Percentiles rank a stretch among this genome's conserved stretches.
phyloP scores from a whole-genome alignment of 2,888 invertebrate genomes.

The Atrina japonica region DNA sequence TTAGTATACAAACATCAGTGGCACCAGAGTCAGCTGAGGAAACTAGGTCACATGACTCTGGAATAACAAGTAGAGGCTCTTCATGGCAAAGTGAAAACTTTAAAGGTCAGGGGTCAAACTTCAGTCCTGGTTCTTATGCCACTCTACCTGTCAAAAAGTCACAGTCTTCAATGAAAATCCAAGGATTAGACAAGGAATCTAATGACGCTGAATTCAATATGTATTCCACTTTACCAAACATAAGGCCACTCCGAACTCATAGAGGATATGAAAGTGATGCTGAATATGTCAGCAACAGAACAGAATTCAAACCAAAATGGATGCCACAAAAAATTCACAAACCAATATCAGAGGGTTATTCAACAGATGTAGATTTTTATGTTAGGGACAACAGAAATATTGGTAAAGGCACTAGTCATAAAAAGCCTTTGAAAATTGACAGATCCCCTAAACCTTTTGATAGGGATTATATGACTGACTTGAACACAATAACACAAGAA shows the following conservation, averaged over 20 bases:
- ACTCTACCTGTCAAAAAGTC: slow-evolving; percentile 57
- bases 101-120: slow-evolving; percentile 34
- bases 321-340: slow-evolving; percentile 15
- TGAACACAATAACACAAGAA: slow-evolving; percentile 30
- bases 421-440: slow-evolving; percentile 4
- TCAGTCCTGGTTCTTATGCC: slow-evolving; percentile 57
- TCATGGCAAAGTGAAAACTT: slow-evolving; percentile 47
- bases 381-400: slow-evolving; percentile 37
- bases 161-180: slow-evolving; percentile 12
- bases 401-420: slow-evolving; percentile 10
- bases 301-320: slow-evolving; percentile 23
- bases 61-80: slow-evolving; percentile 45
- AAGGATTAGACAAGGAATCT: slow-evolving; percentile 17
- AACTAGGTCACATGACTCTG: slow-evolving; percentile 41
- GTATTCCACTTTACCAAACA: slow-evolving; percentile 61
- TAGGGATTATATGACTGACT: slow-evolving; percentile 36
- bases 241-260: slow-evolving; percentile 55
- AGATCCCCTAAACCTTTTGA: slow-evolving; percentile 26
- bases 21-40: slow-evolving; percentile 31
- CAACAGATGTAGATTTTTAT: slow-evolving; percentile 35
- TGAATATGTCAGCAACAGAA: slow-evolving; percentile 22
- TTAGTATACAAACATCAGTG: slow-evolving; percentile 36
- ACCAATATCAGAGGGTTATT: slow-evolving; percentile 28
- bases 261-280: slow-evolving; percentile 44
- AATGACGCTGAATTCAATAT: slow-evolving; percentile 45